Base-by-base conservation (phyloP, 2,113 vertebrate genomes). In the Seriola aureovittata region DNA sequence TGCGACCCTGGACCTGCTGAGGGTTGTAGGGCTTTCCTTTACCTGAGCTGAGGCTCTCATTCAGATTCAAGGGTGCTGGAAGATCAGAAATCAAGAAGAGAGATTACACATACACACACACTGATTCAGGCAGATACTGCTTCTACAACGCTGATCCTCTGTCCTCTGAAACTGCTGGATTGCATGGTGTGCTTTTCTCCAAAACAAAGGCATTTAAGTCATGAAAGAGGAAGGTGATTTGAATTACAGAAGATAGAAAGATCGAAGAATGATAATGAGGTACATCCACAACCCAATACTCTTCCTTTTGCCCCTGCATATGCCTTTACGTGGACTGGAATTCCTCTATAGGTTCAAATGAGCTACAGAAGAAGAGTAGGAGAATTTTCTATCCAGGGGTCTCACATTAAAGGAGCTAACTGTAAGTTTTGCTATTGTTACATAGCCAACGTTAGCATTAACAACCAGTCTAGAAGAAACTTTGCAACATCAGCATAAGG, bases 1-100 rank as follows among this genome's bases (percentile, higher is more conserved):
- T 93, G 82, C 93, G 96, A 42, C 90, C 94, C 92, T 98, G 97
- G 88, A 97, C 95, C 85, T 96, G 88, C 80, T 94, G 84, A 57
- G 90, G 91, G 88, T 88, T 94, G 86, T 95, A 95, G 16, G 85
- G 84, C 54, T 83, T 89, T 48, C 68, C 89, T 82, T 89, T 95
- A 17, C 80, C 85, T 1, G 81, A 81, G 57, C 80, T 13, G 14
- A 48, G 59, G 66, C 62, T 93, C 81, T 95, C 93, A 3, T 93
- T 95, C 13, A 91, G 67, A 80, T 91, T 94, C 19, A 48, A 1
- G 0, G 90, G 59, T 5, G 87, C 95, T 95, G 82, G 4, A 86
- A 73, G 13, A 78, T 60, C 29, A 55, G 32, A 54, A 78, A 55
- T 73, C 34, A 68, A 4, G 5, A 29, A 38, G 16, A 52, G 6